phyloP scores from a whole-genome alignment of 2,797 vertebrate species.

The Lophius americanus region DNA sequence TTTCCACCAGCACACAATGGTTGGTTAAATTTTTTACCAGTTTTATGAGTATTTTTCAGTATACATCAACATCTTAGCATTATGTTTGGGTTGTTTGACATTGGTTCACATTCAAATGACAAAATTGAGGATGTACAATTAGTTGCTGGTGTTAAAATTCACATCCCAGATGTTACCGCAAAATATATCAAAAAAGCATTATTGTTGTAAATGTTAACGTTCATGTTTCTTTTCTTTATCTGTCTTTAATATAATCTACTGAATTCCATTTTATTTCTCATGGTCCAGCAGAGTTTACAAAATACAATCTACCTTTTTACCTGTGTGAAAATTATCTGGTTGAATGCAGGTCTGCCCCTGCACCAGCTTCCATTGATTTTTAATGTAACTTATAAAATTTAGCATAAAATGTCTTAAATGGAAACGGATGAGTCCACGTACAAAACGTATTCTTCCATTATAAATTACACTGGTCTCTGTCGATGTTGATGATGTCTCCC shows the following conservation, averaged over 20 bases:
- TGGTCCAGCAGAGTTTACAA: conserved; percentile 8
- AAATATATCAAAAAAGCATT: conserved; percentile 3
- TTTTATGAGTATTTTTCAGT: conserved; percentile 13
- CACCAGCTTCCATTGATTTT: conserved; percentile 46
- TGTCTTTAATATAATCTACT: no score
- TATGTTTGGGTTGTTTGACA: conserved; percentile 16
- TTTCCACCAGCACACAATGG: conserved; percentile 8
- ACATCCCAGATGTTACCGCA: conserved; percentile 16
- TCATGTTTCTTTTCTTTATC: no score
- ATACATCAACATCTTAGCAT: conserved; percentile 21
- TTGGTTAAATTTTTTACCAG: conserved; percentile 7
- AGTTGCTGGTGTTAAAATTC: conserved; percentile 46
- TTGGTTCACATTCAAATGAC: conserved; percentile 45
- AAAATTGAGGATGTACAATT: conserved; percentile 3
- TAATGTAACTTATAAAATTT: conserved; percentile 82
- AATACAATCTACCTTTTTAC: conserved; percentile 3
- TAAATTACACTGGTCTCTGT: conserved; percentile 83
- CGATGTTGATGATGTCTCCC: conserved; percentile 61
- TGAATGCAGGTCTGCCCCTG: conserved; percentile 41
- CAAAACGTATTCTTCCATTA: conserved; percentile 76
- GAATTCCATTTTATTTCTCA: neutral
- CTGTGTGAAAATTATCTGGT: conserved; percentile 59
- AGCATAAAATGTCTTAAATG: conserved; percentile 80
- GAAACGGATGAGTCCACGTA: conserved; percentile 76
- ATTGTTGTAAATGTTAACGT: no score